Evolutionary conservation across 30 jellyfish, hydroid and myxozoan species (phyloP).

Genomic region (Aurelia aurita): DNA sequence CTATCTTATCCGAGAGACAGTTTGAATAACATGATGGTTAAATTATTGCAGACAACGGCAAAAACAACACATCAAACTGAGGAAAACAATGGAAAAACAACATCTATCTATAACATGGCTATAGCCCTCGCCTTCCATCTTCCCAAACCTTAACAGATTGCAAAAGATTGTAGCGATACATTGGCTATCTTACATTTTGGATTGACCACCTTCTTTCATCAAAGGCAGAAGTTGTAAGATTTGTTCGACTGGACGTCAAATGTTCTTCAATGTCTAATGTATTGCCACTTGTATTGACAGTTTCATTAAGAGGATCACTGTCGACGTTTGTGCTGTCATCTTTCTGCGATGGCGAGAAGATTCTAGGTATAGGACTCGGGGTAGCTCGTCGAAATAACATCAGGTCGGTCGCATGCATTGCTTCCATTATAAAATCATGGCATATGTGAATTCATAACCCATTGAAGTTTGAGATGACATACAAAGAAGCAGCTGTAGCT

Average conservation of each 20-base stretch:
- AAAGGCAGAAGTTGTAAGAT: conserved; percentile 8
- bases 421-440: conserved; percentile 25
- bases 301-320: conserved; percentile 2
- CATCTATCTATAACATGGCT: no score
- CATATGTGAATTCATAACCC: no score
- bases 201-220: conserved; percentile 44
- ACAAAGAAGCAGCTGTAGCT: no score
- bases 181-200: conserved; percentile 35
- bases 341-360: conserved; percentile 9
- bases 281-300: background rate
- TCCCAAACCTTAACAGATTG: no score
- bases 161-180: no score
- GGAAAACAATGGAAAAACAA: no score
- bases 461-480: no score
- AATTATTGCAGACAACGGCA: no score
- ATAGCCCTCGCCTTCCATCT: no score
- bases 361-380: conserved; percentile 59
- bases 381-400: conserved; percentile 51
- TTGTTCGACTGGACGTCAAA: background rate
- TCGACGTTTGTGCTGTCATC: conserved; percentile 37
- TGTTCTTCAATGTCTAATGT: background rate
- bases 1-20: no score
- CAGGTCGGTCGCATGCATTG: conserved; percentile 66
- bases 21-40: no score
- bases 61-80: no score